phyloP scores from a whole-genome alignment of 2,113 vertebrate genomes.

The Todiramphus chloris region DNA sequence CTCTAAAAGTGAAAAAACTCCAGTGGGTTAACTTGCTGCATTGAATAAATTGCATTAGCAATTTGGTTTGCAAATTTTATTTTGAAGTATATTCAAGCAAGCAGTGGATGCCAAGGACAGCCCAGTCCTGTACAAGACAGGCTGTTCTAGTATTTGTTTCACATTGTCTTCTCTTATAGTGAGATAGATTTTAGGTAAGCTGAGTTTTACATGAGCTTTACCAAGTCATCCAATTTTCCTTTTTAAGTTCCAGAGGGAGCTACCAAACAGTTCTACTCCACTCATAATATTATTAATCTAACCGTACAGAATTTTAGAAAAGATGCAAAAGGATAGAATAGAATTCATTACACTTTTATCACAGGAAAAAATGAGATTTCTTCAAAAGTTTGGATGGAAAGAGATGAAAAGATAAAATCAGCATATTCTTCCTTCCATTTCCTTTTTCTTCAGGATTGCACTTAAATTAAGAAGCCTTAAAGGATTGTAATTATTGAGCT shows the following conservation, averaged over 20 bases:
- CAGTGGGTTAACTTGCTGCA: not conserved
- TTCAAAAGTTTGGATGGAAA: not conserved
- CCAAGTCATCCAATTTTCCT: conserved; percentile 47
- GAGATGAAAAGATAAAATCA: not conserved
- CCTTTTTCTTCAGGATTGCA: not conserved
- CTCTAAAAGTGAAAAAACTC: not conserved
- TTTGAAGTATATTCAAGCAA: not conserved
- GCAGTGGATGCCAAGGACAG: not conserved
- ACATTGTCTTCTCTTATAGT: conserved; percentile 11
- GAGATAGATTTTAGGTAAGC: conserved; percentile 59
- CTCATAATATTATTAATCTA: conserved; percentile 64
- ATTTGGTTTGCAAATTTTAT: not conserved
- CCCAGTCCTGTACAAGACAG: not conserved
- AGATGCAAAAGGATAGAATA: not conserved
- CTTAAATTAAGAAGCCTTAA: not conserved
- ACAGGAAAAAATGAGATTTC: not conserved
- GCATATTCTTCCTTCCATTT: not conserved
- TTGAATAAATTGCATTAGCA: not conserved
- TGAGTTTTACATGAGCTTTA: conserved; percentile 48
- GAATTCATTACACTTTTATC: not conserved
- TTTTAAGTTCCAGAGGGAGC: conserved; percentile 51
- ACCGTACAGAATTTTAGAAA: not conserved
- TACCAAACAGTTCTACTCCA: conserved; percentile 56
- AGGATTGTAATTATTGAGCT: not conserved
- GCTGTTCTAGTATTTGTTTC: not conserved